Percentiles rank a stretch among this genome's conserved stretches.
phyloP scores from a whole-genome alignment of 2,113 vertebrate genomes.

The Acanthisitta chloris region DNA sequence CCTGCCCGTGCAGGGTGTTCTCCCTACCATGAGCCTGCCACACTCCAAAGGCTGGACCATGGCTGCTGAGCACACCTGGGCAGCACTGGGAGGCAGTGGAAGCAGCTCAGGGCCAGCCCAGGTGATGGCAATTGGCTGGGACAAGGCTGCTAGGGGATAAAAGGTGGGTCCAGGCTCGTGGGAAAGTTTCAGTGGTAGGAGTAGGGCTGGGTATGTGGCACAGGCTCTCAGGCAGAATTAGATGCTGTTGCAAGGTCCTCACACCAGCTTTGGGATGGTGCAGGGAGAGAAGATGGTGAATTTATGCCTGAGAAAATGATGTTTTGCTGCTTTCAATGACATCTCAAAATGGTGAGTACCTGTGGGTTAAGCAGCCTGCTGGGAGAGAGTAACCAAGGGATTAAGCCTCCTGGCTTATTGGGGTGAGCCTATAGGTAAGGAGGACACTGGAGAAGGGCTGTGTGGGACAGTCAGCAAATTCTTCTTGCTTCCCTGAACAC shows the following conservation, averaged over 20 bases:
- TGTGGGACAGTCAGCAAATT: not conserved
- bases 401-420: not conserved
- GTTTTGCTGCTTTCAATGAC: not conserved
- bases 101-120: not conserved
- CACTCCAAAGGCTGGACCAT: not conserved
- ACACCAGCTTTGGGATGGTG: not conserved
- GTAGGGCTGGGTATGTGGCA: accelerated
- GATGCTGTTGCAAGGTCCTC: not conserved
- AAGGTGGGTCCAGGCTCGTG: accelerated
- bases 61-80: not conserved
- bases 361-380: not conserved
- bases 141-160: not conserved
- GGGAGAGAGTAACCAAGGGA: not conserved
- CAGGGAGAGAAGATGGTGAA: not conserved
- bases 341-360: not conserved
- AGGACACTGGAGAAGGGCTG: not conserved
- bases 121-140: not conserved
- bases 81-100: not conserved
- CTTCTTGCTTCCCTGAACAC: not conserved
- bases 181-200: not conserved
- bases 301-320: not conserved
- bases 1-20: not conserved
- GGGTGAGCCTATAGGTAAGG: not conserved
- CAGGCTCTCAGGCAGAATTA: not conserved
- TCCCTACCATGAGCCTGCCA: accelerated